Evolutionary conservation across 2,888 invertebrate species (phyloP).

Genomic region (Chrysotoxum bicinctum): DNA sequence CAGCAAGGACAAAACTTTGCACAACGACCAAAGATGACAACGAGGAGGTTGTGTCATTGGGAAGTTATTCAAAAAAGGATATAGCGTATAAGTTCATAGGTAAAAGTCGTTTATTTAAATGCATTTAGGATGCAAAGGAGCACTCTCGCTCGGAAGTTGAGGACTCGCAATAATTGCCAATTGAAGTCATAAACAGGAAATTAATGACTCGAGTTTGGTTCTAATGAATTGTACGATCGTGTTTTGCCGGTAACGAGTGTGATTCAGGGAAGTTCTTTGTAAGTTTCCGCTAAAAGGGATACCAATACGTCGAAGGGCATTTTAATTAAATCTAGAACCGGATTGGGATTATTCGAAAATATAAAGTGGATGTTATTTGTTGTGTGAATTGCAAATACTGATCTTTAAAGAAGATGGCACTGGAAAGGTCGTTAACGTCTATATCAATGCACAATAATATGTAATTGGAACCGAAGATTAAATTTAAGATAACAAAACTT

Average conservation of each 20-base stretch:
- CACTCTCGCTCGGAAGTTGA: slow-evolving; percentile 38
- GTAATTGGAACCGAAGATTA: too few relatives aligned
- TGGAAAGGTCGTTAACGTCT: too few relatives aligned
- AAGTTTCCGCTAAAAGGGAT: slow-evolving; percentile 5
- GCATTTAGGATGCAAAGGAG: slow-evolving; percentile 58
- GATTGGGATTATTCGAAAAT: slow-evolving; percentile 1
- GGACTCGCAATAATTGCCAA: slow-evolving; percentile 66
- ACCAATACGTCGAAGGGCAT: neutral
- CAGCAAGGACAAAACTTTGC: neutral
- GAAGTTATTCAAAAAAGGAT: slow-evolving; percentile 39
- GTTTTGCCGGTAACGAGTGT: slow-evolving; percentile 47
- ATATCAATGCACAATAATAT: too few relatives aligned
- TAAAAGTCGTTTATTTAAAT: slow-evolving; percentile 39
- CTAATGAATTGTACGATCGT: slow-evolving; percentile 69
- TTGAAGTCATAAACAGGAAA: slow-evolving; percentile 72
- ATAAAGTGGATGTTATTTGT: neutral
- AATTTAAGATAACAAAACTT: too few relatives aligned
- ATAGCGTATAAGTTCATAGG: slow-evolving; percentile 33
- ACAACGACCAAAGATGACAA: neutral
- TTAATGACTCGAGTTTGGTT: slow-evolving; percentile 64
- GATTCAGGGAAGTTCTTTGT: slow-evolving; percentile 13
- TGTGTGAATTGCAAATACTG: too few relatives aligned
- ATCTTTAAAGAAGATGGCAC: too few relatives aligned
- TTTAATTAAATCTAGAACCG: slow-evolving; percentile 25
- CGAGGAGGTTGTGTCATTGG: neutral